Percentiles rank a stretch among this genome's conserved stretches.
phyloP scores from a whole-genome alignment of 2,888 invertebrate genomes.

The Lithophane leautieri region DNA sequence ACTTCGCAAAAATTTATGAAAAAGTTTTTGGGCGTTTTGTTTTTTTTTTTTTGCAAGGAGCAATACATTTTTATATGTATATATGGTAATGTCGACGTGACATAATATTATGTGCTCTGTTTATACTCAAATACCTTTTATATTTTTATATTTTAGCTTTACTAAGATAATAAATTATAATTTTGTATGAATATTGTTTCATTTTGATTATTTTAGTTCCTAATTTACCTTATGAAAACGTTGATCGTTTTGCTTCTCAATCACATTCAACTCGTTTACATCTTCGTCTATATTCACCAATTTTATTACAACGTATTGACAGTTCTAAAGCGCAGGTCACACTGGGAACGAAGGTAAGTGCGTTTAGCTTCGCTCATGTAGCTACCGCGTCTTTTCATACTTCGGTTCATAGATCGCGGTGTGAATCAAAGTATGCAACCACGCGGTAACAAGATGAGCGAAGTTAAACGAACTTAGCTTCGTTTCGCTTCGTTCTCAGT shows the following conservation, averaged over 20 bases:
- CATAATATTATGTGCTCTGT: conserved; percentile 62
- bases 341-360: too few species aligned
- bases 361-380: too few species aligned
- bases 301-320: not conserved
- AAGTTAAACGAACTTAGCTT: too few species aligned
- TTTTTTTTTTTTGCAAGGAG: conserved; percentile 20
- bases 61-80: conserved; percentile 65
- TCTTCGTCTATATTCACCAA: not conserved
- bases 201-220: conserved; percentile 34
- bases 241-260: not conserved
- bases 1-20: conserved; percentile 11
- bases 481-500: too few species aligned
- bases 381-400: too few species aligned
- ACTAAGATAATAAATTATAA: conserved; percentile 88
- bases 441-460: too few species aligned
- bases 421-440: too few species aligned
- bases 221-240: not conserved
- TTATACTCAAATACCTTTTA: conserved; percentile 85
- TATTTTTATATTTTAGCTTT: conserved; percentile 85
- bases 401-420: too few species aligned
- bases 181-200: conserved; percentile 80
- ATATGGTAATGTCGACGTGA: conserved; percentile 57
- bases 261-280: not conserved
- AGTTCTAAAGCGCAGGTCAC: not conserved
- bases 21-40: conserved; percentile 37